Conservation (phyloP, 2,113 vertebrate species). For the Urocitellus parryii region DNA sequence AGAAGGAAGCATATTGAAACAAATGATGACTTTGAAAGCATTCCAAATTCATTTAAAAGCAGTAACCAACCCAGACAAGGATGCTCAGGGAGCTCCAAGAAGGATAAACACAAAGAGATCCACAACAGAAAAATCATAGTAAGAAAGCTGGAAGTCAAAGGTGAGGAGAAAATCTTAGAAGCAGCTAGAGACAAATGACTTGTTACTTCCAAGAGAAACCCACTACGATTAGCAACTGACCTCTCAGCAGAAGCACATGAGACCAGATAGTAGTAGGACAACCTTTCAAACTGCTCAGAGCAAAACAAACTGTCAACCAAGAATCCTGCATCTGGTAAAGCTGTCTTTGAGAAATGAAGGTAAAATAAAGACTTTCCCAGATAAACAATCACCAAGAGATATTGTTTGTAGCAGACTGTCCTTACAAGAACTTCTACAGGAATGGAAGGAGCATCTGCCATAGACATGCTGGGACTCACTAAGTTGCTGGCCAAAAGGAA, state of each 20-base stretch:
- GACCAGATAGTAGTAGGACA: not conserved
- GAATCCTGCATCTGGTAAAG: not conserved
- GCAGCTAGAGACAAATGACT: not conserved
- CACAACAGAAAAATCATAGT: not conserved
- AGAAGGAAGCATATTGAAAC: not conserved
- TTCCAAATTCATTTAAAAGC: not conserved
- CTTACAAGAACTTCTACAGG: not conserved
- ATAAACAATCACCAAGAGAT: not conserved
- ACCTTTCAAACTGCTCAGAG: not conserved
- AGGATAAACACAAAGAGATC: not conserved
- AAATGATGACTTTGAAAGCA: not conserved
- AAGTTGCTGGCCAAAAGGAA: too few species aligned
- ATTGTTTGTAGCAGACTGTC: not conserved
- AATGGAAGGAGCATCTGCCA: not conserved
- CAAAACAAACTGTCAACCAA: not conserved
- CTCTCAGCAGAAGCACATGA: not conserved
- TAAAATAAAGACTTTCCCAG: not conserved
- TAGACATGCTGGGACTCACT: too few species aligned
- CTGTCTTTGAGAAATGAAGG: not conserved
- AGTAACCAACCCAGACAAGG: not conserved
- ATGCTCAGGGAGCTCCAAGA: not conserved
- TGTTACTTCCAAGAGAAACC: not conserved
- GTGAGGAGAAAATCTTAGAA: not conserved
- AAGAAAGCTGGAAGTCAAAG: not conserved
- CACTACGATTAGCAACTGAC: not conserved